A percentile compares a stretch with the other conserved stretches of the same genome.
Evolutionary conservation across 2,113 vertebrate species (phyloP).

Genomic region (Stercorarius parasiticus): DNA sequence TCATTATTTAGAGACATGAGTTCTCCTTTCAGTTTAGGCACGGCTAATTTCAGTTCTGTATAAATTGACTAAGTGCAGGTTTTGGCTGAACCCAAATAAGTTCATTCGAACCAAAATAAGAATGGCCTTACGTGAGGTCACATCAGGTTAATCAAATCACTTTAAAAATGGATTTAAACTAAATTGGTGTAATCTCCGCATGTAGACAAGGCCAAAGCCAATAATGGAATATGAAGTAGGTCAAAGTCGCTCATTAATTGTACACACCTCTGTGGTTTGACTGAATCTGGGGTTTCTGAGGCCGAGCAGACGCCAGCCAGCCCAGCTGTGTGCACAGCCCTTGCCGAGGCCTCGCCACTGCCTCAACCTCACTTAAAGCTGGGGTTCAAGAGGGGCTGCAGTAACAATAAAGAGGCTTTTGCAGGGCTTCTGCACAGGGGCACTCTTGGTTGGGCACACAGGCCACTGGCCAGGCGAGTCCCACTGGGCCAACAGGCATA

Average conservation of each 20-base stretch:
- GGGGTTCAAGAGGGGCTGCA: neutral
- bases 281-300: neutral
- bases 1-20: constrained; percentile 30
- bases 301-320: neutral
- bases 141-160: constrained; percentile 48
- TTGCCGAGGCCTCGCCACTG: neutral
- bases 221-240: constrained; percentile 40
- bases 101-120: constrained; percentile 27
- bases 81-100: constrained; percentile 41
- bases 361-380: neutral
- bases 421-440: neutral
- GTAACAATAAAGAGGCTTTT: neutral
- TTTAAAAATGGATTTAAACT: constrained; percentile 40
- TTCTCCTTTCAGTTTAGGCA: constrained; percentile 44
- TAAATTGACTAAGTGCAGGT: constrained; percentile 14
- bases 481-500: rapidly evolving
- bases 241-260: neutral
- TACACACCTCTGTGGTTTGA: neutral
- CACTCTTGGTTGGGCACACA: neutral
- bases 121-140: neutral
- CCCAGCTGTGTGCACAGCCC: neutral
- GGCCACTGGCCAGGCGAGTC: neutral
- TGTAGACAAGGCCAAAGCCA: constrained; percentile 34
- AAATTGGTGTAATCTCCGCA: constrained; percentile 1
- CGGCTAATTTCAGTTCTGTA: neutral